Conservation (phyloP, 2,888 invertebrate species). For the Barypeithes pellucidus region DNA sequence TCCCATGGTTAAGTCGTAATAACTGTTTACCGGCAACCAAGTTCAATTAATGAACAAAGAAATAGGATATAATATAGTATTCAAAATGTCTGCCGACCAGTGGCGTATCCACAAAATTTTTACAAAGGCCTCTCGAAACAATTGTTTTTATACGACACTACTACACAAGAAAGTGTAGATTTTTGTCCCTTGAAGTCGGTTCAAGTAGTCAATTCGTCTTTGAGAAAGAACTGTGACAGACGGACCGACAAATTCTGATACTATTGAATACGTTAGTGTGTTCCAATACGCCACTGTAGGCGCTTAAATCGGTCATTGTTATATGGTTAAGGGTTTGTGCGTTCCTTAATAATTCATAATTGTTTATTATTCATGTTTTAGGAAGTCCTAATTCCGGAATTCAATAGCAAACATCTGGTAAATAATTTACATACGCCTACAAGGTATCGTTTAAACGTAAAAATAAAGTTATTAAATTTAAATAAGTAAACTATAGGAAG, state of each 20-base stretch:
- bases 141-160: too few relatives aligned
- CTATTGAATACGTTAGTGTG: too few relatives aligned
- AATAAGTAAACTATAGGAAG: neutral
- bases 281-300: too few relatives aligned
- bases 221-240: too few relatives aligned
- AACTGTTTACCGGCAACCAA: slow-evolving; percentile 38
- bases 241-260: too few relatives aligned
- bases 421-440: slow-evolving; percentile 2
- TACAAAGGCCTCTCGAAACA: neutral
- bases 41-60: slow-evolving; percentile 34
- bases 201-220: too few relatives aligned
- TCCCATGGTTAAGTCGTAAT: slow-evolving; percentile 48
- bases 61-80: slow-evolving; percentile 17
- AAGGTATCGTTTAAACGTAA: neutral
- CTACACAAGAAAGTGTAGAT: too few relatives aligned
- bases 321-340: neutral
- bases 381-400: slow-evolving; percentile 14
- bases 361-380: slow-evolving; percentile 13
- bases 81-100: slow-evolving; percentile 7
- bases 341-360: slow-evolving; percentile 20
- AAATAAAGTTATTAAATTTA: neutral
- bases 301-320: slow-evolving; percentile 12
- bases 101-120: too few relatives aligned
- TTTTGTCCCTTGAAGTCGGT: too few relatives aligned
- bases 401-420: slow-evolving; percentile 9